A percentile compares a stretch with the other conserved stretches of the same genome.
phyloP scores from a whole-genome alignment of 2,888 invertebrate species.

The Amiota communis region DNA sequence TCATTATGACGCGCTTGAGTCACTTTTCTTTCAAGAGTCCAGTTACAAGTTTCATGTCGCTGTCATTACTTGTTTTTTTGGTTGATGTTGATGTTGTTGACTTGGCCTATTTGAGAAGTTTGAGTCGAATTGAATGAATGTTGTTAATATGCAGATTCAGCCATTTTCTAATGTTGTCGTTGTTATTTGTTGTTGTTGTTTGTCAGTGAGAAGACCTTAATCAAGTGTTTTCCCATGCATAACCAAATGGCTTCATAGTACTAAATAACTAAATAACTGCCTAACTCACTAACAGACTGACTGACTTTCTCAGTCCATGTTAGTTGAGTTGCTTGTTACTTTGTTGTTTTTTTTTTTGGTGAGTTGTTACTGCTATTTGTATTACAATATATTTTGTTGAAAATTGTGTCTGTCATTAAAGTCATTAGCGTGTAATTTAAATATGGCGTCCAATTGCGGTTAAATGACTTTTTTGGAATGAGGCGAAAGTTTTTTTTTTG shows the following conservation, averaged over 20 bases:
- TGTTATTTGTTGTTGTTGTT: not conserved
- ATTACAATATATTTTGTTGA: not conserved
- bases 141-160: slow-evolving; percentile 25
- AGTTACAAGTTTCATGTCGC: not conserved
- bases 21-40: slow-evolving; percentile 16
- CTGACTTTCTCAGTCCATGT: not conserved
- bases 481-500: no score
- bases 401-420: slow-evolving; percentile 44
- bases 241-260: slow-evolving; percentile 35
- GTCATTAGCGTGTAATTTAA: slow-evolving; percentile 45
- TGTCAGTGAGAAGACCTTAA: slow-evolving; percentile 42
- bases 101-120: not conserved
- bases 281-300: no score
- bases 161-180: slow-evolving; percentile 28
- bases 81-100: slow-evolving; percentile 2
- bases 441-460: slow-evolving; percentile 47
- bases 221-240: slow-evolving; percentile 58
- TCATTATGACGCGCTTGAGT: slow-evolving; percentile 15
- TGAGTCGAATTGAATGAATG: not conserved
- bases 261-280: no score
- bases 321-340: slow-evolving; percentile 17
- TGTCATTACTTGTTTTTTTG: not conserved
- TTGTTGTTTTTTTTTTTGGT: not conserved
- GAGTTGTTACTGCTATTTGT: slow-evolving; percentile 1
- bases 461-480: not conserved